Evolutionary conservation across 35 echinoderm and acorn worm genomes (phyloP), one percentile per base, ranked within the genome.

Genomic region (Apostichopus japonicus): DNA sequence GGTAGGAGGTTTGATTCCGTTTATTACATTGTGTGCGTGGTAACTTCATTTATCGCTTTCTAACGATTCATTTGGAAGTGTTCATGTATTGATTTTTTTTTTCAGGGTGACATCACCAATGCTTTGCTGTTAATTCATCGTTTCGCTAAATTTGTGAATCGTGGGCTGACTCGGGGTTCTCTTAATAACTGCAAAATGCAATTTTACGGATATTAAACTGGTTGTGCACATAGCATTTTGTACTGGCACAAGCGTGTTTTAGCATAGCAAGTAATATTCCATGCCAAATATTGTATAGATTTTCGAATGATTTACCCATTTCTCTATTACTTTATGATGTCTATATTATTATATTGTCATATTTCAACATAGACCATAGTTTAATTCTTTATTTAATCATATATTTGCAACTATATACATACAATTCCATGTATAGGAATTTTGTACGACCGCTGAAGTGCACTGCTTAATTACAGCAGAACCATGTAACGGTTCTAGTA

Each of bases 31-130:
- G 53, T 57, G 81, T 84, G 53, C 23, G 81, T 84, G 54, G 81
- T 84, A 59, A 54, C 53, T 84, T 84, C 81, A 84, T 24, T 84
- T 58, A 84, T 84, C 24, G 81, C 51, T 84, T 8, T 84, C 54
- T 84, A 59, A 84, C 22, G 54, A 58, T 23, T 16, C 27, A 80
- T 14, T 44, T 53, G 81, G 54, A 84, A 55, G 53, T 84, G 81
- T 84, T 6, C 53, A 2, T 22, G 22, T 84, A 84, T 84, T 58
- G 81, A 84, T 84, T 84, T 57, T 54, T 23, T 23, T 21, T 23
- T 75, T 75, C 71, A 75, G 14, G 21, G 71, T 75, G 71, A 75
- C 71, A 75, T 75, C 71, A 75, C 71, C 7, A 75, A 7, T n/a
- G 71, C 71, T 75, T 75, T 75, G 71, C 22, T 75, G 71, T 6